Base-by-base conservation (phyloP, 2,797 vertebrate species). In the Jordanella pulchra region DNA sequence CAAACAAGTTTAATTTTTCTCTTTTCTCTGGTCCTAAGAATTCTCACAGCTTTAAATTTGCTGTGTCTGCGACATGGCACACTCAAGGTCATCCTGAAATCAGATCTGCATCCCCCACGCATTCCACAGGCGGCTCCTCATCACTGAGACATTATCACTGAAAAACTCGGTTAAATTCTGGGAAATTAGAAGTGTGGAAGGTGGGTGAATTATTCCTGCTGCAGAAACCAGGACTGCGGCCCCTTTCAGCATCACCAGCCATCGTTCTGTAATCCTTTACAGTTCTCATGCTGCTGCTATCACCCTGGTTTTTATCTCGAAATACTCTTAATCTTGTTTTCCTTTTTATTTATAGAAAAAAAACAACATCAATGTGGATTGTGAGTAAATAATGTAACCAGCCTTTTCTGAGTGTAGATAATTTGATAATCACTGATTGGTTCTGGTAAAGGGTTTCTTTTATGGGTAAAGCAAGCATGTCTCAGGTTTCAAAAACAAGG, bases 41-140 rank as follows among this genome's bases (percentile, higher is more conserved):
- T 51, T 71, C 65, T 71, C 66, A 69, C 51, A 65, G 45, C 72
- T 69, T 64, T 50, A 77, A 91, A 95, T 94, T 95, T 89, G 69
- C 71, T 47, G 78, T 76, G 89, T 94, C 89, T 88, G 90, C 88
- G 84, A 89, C 63, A 86, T 86, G 93, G 92, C 94, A 89, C 88
- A 84, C 85, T 85, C 87, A 92, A 95, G 93, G 93, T 86, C 92
- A 91, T 48, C 50, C 84, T 32, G 93, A 92, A 96, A 97, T 91
- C 87, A n/a, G 93, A 98, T 94, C 94, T 73, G 65, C 90, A 76
- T 76, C 73, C 90, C 81, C 68, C 77, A 88, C 90, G 93, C 95
- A 96, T 97, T 96, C 95, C 95, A 91, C 86, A 88, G 81, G 89
- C 86, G 87, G 80, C 78, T 89, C 78, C 81, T 82, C 79, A 80